Evolutionary conservation across 2,888 invertebrate genomes (phyloP), one percentile per base, ranked within the genome.

Genomic region (Punctoribates punctum): DNA sequence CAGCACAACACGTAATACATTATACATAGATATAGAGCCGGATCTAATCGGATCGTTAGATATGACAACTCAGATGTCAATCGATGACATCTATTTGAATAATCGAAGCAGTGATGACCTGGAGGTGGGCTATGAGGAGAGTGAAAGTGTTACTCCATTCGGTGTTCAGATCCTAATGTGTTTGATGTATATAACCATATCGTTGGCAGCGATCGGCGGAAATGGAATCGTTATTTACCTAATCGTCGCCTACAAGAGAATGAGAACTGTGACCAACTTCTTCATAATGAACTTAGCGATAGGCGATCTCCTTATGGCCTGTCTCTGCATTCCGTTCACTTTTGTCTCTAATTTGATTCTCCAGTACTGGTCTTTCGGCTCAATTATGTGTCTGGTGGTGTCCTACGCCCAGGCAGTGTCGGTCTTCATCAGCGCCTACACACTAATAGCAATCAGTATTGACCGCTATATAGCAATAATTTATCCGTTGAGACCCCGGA

Each of bases 241-340:
- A 29, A 93, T 96, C 0, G 87, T 91, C 79, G 89, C 90, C 4
- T 90, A 91, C 17, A 90, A 92, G 0, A 88, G 92, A 54, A 94
- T 95, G 94, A 88, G 91, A 81, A 94, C 94, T 0, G 93, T 95
- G 3, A 95, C 95, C 60, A 96, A 96, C 84, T 93, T 89, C 84
- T 94, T 95, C 84, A 93, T 96, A 82, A 91, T 92, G 82, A 87
- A 87, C 81, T 86, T 96, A 79, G 94, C 95, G 0, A 87, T 94
- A 54, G 93, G 95, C 57, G 96, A 96, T 83, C 90, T 96, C 78
- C 85, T 95, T 76, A 94, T 96, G 90, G 91, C 94, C 0, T 82
- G 93, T 29, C 90, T 96, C 81, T 95, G 96, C 84, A 91, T 96
- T 79, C 95, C 95, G 2, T 94, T 94, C 82, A 91, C 93, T 1